Percentiles rank a stretch among this genome's conserved stretches.
Evolutionary conservation across 2,113 vertebrate genomes (phyloP).

Genomic region (Circaetus cinerascens): DNA sequence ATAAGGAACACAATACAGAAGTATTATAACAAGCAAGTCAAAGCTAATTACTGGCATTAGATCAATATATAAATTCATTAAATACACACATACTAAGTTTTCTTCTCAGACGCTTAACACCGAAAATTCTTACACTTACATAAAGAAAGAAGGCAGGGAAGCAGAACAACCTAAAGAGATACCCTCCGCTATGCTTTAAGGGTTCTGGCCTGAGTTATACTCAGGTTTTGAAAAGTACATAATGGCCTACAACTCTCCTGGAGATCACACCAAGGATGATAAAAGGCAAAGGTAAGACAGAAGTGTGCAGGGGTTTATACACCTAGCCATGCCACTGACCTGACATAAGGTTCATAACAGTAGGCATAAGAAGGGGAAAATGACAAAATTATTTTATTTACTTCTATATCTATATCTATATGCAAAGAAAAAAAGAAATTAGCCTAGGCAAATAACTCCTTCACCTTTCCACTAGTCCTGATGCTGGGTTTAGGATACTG

Average conservation of each 20-base stretch:
- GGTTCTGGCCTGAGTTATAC: not conserved
- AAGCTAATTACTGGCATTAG: not conserved
- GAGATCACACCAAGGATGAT: not conserved
- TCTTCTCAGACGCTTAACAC: not conserved
- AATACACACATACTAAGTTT: not conserved
- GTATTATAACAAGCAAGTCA: not conserved
- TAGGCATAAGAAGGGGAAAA: not conserved
- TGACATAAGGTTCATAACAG: not conserved
- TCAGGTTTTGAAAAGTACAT: not conserved
- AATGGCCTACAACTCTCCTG: not conserved
- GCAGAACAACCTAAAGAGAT: not conserved
- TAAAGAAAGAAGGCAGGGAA: not conserved
- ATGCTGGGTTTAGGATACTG: not conserved
- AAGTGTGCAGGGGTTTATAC: not conserved
- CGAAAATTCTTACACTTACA: not conserved
- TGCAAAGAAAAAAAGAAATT: not conserved
- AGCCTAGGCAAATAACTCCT: not conserved
- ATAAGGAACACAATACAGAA: not conserved
- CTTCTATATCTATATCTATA: not conserved
- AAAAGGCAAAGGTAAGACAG: not conserved
- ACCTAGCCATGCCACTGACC: not conserved
- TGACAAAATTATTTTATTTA: not conserved
- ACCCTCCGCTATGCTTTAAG: not conserved
- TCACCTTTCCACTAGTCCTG: not conserved
- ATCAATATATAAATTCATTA: not conserved